Base-by-base conservation (phyloP, 1,140 invertebrate genomes). In the Drosophila sechellia region DNA sequence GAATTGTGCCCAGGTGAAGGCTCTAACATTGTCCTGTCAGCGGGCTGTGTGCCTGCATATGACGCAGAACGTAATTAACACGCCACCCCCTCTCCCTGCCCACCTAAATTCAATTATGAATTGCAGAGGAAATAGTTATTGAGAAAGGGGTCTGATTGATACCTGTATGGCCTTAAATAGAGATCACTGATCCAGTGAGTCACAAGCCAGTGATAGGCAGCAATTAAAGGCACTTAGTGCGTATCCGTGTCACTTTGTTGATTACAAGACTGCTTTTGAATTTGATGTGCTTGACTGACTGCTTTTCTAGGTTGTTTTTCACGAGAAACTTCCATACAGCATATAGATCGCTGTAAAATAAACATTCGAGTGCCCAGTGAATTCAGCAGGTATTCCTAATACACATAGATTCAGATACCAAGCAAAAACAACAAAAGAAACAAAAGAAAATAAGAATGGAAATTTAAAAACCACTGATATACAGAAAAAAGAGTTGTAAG, bases 51-150 rank as follows among this genome's bases (percentile, higher is more conserved):
- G 52, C 52, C 53, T 76, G 72, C 72, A 76, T 58, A 13, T 66
- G 72, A 76, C 71, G 76, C 40, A 46, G 22, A 81, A 52, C 56
- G 46, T 76, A 79, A 89, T 86, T 68, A 83, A 64, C 40, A 35
- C 34, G 13, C 31, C 5, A 43, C 54, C 45, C 17, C 31, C 15
- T n/a, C 13, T 1, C 8, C 11, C 40, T 20, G 25, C 22, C 17
- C 52, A 55, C 15, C 56, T 45, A 42, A 69, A 52, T 54, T 65
- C 63, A 87, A 81, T 75, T 81, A 17, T 17, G 61, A 74, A 78
- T 81, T 74, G 48, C 49, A 75, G 42, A 53, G 45, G 50, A 77
- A 86, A 77, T 59, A 73, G 35, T 52, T 40, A 43, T 48, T 53
- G 40, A 22, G 49, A 12, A 11, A 31, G 10, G 13, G 8, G 13